Evolutionary conservation across 1,140 invertebrate species (phyloP).

Genomic region (Bombus breviceps): DNA sequence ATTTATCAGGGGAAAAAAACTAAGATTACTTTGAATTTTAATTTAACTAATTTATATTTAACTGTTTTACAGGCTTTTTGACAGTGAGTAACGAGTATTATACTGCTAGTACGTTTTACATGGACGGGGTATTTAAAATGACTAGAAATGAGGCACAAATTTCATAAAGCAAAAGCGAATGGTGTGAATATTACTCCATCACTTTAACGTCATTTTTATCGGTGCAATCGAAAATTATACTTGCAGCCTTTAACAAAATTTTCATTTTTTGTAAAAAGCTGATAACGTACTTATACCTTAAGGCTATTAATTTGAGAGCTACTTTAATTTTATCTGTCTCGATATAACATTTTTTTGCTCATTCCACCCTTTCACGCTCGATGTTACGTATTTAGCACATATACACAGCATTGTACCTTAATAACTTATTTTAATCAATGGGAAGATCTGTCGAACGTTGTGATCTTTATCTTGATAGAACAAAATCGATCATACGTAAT

Average conservation of each 20-base stretch:
- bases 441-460: too few relatives aligned
- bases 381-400: too few relatives aligned
- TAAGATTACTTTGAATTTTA: too few relatives aligned
- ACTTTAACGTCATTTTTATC: background rate
- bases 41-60: background rate
- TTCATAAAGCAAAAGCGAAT: background rate
- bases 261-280: background rate
- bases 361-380: too few relatives aligned
- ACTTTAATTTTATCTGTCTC: background rate
- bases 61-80: background rate
- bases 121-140: background rate
- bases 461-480: too few relatives aligned
- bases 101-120: background rate
- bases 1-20: too few relatives aligned
- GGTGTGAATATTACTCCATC: background rate
- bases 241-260: background rate
- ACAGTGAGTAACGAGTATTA: too few relatives aligned
- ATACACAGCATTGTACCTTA: too few relatives aligned
- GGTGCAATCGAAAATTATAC: background rate
- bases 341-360: background rate
- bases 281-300: background rate
- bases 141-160: background rate
- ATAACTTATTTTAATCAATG: too few relatives aligned
- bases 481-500: too few relatives aligned
- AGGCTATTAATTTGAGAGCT: conserved; percentile 5